Percentiles rank a stretch among this genome's conserved stretches.
Evolutionary conservation across 2,797 vertebrate species (phyloP).

Genomic region (Huso huso): DNA sequence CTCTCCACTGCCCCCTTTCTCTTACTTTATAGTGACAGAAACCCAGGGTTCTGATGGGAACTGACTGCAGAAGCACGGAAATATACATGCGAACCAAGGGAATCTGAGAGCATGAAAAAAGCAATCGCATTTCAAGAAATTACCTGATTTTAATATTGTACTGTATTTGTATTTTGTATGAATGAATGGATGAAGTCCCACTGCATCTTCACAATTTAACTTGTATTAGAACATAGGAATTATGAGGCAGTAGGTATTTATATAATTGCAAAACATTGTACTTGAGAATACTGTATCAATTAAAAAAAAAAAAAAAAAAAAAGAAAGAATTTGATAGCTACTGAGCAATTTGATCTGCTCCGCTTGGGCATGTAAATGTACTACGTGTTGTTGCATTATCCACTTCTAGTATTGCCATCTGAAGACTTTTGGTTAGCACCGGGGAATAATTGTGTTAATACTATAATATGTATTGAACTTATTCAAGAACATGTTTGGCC

Average conservation of each 20-base stretch:
- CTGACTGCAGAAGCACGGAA: background rate
- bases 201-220: background rate
- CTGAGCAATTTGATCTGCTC: conserved; percentile 5
- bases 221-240: too few species aligned
- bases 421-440: conserved; percentile 1
- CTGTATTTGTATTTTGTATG: background rate
- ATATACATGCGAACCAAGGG: background rate
- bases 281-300: too few species aligned
- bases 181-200: background rate
- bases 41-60: background rate
- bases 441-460: too few species aligned
- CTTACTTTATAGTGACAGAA: background rate
- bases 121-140: background rate
- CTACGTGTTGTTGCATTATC: conserved; percentile 11
- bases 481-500: conserved; percentile 7
- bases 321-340: too few species aligned
- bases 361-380: conserved; percentile 9
- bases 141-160: background rate
- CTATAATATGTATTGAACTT: conserved; percentile 3
- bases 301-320: too few species aligned
- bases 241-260: too few species aligned
- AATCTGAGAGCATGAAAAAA: background rate
- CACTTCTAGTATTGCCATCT: conserved; percentile 11
- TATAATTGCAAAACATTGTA: too few species aligned
- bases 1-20: background rate